A percentile compares a stretch with the other conserved stretches of the same genome.
phyloP scores from a whole-genome alignment of 2,888 invertebrate genomes.

The Euzetes globulus region DNA sequence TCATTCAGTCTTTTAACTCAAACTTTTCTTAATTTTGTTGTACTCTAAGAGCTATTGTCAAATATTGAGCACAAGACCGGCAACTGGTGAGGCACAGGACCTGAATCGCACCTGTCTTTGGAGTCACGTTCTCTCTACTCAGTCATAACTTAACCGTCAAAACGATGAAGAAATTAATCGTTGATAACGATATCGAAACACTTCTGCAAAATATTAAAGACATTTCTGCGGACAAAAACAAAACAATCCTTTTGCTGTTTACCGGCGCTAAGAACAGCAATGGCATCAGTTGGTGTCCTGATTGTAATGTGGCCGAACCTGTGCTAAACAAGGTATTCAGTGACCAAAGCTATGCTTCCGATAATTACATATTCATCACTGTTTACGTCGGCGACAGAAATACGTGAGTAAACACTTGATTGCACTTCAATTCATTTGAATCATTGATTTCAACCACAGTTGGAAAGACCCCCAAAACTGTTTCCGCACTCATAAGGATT shows the following conservation, averaged over 20 bases:
- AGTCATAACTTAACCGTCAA: background rate
- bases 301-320: slow-evolving; percentile 53
- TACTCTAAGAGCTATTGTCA: background rate
- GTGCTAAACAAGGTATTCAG: slow-evolving; percentile 10
- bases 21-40: slow-evolving; percentile 18
- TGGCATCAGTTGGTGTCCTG: slow-evolving; percentile 80
- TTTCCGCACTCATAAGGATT: slow-evolving; percentile 66
- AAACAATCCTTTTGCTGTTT: slow-evolving; percentile 56
- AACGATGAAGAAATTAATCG: slow-evolving; percentile 5
- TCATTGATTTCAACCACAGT: slow-evolving; percentile 49
- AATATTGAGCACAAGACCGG: background rate
- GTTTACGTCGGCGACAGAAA: slow-evolving; percentile 24
- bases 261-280: slow-evolving; percentile 58
- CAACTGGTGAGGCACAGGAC: background rate
- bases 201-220: background rate
- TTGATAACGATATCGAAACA: background rate
- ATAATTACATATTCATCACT: slow-evolving; percentile 27
- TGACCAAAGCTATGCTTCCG: background rate
- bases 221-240: slow-evolving; percentile 41
- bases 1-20: background rate
- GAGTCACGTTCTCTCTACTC: slow-evolving; percentile 11
- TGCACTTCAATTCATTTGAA: slow-evolving; percentile 9
- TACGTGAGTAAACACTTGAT: slow-evolving; percentile 27
- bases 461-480: slow-evolving; percentile 77
- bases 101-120: slow-evolving; percentile 26